Base-by-base conservation (phyloP, 2,113 vertebrate genomes). In the Ctenodactylus gundi region DNA sequence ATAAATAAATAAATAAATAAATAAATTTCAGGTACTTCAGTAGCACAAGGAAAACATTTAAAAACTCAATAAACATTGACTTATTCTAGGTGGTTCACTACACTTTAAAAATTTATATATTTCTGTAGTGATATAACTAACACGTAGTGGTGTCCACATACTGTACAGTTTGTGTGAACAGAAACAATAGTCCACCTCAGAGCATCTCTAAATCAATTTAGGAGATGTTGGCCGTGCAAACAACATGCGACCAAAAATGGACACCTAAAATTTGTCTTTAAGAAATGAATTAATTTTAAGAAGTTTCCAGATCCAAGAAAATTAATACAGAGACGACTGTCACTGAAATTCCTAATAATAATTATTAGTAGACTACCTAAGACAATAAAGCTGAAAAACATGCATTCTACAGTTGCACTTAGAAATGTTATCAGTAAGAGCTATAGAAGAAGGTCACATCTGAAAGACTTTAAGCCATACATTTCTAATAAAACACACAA, bases 201-300 rank as follows among this genome's bases (percentile, higher is more conserved):
- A 72, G 11, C 55, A 39, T 51, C 34, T 31, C 55, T 53, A 77
- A 82, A 77, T 20, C 8, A 57, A 85, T 2, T 20, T 84, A 53
- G 6, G 1, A 41, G 77, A 83, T 65, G 3, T 87, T 78, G 78
- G 9, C 34, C 84, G 55, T 77, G 2, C 12, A 20, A 87, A n/a
- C 41, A 89, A 41, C 68, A 65, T 34, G 23, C 62, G 82, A 64
- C 67, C 67, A 70, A 72, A 64, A 9, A 86, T 64, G 7, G 60
- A 44, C 78, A 64, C 15, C n/a, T 78, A n/a, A 86, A 87, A 49
- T 95, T 95, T 64, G 21, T 5, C 3, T 89, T 39, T 41, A 68
- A 92, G 92, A 92, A 57, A 31, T 46, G 23, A 89, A 65, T 8
- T n/a, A n/a, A n/a, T n/a, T n/a, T n/a, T n/a, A n/a, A n/a, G n/a